phyloP scores from a whole-genome alignment of 2,797 vertebrate genomes.

The Urocyon cinereoargenteus region DNA sequence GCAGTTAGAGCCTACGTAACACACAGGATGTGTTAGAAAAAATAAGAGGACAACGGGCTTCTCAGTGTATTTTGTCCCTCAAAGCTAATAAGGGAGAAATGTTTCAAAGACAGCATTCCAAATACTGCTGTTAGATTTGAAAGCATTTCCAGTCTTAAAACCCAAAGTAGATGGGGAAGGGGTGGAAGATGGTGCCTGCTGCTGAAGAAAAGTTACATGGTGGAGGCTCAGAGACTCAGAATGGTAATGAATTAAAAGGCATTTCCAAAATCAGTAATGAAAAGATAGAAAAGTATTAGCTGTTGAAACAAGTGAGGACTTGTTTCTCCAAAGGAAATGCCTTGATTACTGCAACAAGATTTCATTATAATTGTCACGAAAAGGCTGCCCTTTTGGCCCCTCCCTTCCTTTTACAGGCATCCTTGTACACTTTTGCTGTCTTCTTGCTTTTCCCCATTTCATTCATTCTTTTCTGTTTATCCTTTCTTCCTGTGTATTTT shows the following conservation, averaged over 20 bases:
- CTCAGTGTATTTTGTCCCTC: background rate
- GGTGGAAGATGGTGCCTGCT: background rate
- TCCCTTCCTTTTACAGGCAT: background rate
- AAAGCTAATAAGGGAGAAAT: conserved; percentile 12
- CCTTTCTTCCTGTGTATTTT: conserved; percentile 8
- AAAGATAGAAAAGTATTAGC: background rate
- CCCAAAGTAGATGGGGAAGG: background rate
- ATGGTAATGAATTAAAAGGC: background rate
- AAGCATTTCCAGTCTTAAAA: conserved; percentile 37
- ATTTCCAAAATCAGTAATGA: background rate
- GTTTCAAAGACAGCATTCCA: background rate
- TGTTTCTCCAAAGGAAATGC: background rate
- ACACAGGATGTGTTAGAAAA: background rate
- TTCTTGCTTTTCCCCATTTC: background rate
- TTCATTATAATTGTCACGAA: background rate
- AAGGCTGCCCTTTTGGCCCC: background rate
- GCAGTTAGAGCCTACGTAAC: background rate
- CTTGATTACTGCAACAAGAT: background rate
- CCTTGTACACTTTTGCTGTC: background rate
- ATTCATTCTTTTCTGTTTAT: background rate
- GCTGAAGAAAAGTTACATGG: background rate
- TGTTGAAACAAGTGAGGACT: background rate
- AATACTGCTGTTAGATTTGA: background rate
- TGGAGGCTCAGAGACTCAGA: background rate
- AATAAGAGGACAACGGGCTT: background rate